These are phyloP conservation scores for Meriones unguiculatus DNA, from an alignment of 2,113 vertebrate genomes.

Conservation along the genomic window DNA sequence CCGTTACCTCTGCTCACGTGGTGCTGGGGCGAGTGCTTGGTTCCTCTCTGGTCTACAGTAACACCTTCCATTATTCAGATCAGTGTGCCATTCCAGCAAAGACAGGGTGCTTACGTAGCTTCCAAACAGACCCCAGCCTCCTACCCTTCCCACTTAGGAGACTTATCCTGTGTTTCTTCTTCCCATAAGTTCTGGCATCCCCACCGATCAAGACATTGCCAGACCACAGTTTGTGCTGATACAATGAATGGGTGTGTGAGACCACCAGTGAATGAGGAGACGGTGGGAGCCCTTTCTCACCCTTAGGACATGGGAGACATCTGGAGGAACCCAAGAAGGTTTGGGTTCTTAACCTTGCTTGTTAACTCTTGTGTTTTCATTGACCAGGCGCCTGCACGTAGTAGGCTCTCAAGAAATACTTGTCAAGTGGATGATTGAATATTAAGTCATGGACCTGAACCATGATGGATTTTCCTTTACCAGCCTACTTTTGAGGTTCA, in stretches of 20 bases:
- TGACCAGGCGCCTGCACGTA: fast-evolving
- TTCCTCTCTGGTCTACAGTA: not conserved
- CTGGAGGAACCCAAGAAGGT: not conserved
- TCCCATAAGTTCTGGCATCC: not conserved
- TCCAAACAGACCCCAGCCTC: not conserved
- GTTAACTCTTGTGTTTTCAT: not conserved
- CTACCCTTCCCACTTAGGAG: not conserved
- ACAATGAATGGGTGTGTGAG: not conserved
- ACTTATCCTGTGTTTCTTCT: not conserved
- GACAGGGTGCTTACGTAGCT: not conserved
- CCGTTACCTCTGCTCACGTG: not conserved
- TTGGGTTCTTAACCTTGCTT: not conserved
- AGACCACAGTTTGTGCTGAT: not conserved
- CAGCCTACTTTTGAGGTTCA: not conserved
- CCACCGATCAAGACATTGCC: too few species aligned
- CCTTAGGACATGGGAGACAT: fast-evolving
- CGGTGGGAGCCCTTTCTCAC: not conserved
- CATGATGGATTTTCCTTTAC: not conserved
- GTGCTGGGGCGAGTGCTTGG: not conserved
- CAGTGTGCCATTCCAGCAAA: not conserved
- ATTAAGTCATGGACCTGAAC: not conserved
- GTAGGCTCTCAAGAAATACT: not conserved
- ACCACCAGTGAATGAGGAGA: not conserved
- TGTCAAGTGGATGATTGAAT: not conserved
- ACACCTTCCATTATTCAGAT: not conserved